Evolutionary conservation across 2,113 vertebrate species (phyloP).

Genomic region (Pelodiscus sinensis): DNA sequence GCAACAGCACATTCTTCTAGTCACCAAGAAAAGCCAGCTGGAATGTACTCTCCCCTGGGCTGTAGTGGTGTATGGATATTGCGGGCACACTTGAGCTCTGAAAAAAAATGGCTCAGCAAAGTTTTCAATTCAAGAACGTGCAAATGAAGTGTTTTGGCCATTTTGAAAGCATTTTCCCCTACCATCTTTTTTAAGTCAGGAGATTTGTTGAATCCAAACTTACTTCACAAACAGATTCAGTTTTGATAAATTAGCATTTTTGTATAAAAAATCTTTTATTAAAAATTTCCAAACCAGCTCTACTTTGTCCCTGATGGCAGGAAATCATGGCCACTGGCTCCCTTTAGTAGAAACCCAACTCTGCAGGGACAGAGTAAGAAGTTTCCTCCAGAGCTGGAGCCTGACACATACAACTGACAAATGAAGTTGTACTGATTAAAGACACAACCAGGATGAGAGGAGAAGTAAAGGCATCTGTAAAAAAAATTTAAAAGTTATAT

Average conservation of each 20-base stretch:
- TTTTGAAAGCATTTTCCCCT: background rate
- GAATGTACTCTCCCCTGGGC: background rate
- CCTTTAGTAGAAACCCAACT: background rate
- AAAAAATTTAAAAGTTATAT: background rate
- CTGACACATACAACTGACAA: background rate
- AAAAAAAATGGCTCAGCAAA: background rate
- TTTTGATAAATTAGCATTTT: background rate
- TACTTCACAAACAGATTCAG: background rate
- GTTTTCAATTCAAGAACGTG: background rate
- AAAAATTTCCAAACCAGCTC: background rate
- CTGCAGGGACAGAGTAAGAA: background rate
- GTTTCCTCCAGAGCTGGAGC: background rate
- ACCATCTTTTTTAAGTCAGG: background rate
- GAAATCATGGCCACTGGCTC: background rate
- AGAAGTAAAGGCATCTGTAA: background rate
- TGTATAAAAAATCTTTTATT: background rate
- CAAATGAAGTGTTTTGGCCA: background rate
- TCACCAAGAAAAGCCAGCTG: background rate
- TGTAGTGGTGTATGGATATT: background rate
- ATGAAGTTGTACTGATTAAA: background rate
- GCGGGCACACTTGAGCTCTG: background rate
- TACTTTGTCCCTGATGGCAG: background rate
- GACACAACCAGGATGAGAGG: background rate
- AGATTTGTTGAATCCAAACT: background rate
- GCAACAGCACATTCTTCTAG: background rate